Evolutionary conservation across 2,797 vertebrate species (phyloP).

Genomic region (Staurois parvus): DNA sequence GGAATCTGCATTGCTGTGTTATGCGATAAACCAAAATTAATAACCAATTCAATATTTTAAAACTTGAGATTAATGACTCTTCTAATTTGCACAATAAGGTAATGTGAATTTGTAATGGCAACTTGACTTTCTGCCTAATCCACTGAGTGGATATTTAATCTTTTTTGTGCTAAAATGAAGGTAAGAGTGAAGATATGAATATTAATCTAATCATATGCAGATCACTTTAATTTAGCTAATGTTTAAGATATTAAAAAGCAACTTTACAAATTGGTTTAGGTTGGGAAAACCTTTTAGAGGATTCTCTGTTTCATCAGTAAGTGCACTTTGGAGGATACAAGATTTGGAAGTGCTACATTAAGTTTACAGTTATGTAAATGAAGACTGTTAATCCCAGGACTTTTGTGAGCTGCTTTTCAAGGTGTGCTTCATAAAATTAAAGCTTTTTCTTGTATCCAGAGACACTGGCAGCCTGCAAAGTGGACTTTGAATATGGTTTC

Average conservation of each 20-base stretch:
- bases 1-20: conserved; percentile 71
- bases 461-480: conserved; percentile 59
- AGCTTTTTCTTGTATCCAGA: conserved; percentile 62
- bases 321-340: conserved; percentile 74
- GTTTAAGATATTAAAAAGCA: conserved; percentile 80
- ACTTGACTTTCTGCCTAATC: conserved; percentile 84
- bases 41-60: conserved; percentile 83
- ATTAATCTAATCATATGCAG: conserved; percentile 91
- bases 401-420: conserved; percentile 64
- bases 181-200: conserved; percentile 91
- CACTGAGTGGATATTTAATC: conserved; percentile 92
- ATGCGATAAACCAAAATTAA: conserved; percentile 73
- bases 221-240: conserved; percentile 88
- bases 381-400: conserved; percentile 70
- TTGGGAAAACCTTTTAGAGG: conserved; percentile 81
- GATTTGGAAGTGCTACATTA: conserved; percentile 68
- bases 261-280: conserved; percentile 85
- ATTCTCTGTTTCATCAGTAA: conserved; percentile 80
- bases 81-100: conserved; percentile 88
- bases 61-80: conserved; percentile 90
- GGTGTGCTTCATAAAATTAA: conserved; percentile 68
- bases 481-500: conserved; percentile 27
- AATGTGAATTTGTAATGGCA: conserved; percentile 83
- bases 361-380: conserved; percentile 79
- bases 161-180: conserved; percentile 94